Evolutionary conservation across 2,888 invertebrate species (phyloP).

Genomic region (Nomada lathburiana): DNA sequence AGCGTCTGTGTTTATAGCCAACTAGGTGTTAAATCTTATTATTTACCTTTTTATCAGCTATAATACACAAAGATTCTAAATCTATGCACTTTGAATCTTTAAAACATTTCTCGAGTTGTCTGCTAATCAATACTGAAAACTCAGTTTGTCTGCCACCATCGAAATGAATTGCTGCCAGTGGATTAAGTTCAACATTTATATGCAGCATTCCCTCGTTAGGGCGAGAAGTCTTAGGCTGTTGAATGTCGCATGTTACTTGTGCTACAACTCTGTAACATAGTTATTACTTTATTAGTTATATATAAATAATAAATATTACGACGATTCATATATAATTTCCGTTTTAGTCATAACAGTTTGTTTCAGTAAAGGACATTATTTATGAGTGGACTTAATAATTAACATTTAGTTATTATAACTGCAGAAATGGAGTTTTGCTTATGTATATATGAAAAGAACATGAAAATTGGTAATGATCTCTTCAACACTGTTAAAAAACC

Average conservation of each 20-base stretch:
- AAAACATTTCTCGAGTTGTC: slow-evolving; percentile 94
- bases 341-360: too few species aligned
- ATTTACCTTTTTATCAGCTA: slow-evolving; percentile 93
- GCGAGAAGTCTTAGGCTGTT: slow-evolving; percentile 92
- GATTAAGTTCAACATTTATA: slow-evolving; percentile 94
- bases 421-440: too few species aligned
- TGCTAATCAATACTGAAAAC: slow-evolving; percentile 89
- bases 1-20: too few species aligned
- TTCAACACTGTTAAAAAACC: too few species aligned
- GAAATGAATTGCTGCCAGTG: slow-evolving; percentile 94
- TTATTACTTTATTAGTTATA: too few species aligned
- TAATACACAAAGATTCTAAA: slow-evolving; percentile 97
- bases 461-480: too few species aligned
- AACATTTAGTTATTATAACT: too few species aligned
- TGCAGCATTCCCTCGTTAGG: slow-evolving; percentile 95
- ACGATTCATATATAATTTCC: too few species aligned
- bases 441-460: too few species aligned
- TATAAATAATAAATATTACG: too few species aligned
- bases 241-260: slow-evolving; percentile 95
- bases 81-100: slow-evolving; percentile 97
- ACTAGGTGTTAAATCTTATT: neutral
- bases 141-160: slow-evolving; percentile 92
- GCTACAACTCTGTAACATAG: slow-evolving; percentile 89
- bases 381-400: too few species aligned
- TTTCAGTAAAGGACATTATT: too few species aligned